Evolutionary conservation across 2,113 vertebrate genomes (phyloP).

Genomic region (Indri indri): DNA sequence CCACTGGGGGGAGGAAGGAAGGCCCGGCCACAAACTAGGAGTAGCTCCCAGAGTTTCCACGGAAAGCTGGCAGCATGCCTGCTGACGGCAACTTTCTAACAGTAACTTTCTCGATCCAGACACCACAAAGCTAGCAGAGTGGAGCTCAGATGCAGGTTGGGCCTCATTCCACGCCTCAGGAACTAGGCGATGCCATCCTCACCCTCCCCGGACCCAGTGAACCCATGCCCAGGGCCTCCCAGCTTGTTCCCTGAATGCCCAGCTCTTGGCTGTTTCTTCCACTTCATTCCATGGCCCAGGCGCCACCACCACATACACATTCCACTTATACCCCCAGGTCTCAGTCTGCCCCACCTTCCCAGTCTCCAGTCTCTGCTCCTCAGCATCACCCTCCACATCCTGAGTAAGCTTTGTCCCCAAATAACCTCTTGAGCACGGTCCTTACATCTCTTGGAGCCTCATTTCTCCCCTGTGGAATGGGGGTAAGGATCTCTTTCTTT

Average conservation of each 20-base stretch:
- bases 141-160: neutral
- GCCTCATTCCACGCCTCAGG: neutral
- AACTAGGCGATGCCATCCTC: neutral
- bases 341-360: neutral
- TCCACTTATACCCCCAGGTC: neutral
- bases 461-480: neutral
- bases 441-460: neutral
- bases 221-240: neutral
- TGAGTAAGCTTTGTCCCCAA: neutral
- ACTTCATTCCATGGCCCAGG: neutral
- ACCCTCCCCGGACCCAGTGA: neutral
- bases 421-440: neutral
- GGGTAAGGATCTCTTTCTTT: neutral
- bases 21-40: conserved; percentile 68
- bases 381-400: neutral
- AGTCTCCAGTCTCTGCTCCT: neutral
- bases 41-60: conserved; percentile 70
- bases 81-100: conserved; percentile 58
- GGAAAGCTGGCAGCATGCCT: conserved; percentile 70
- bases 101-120: conserved; percentile 14
- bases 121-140: neutral
- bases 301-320: neutral
- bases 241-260: neutral
- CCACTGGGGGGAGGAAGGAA: conserved; percentile 22
- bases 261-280: neutral